Evolutionary conservation across 2,888 invertebrate genomes (phyloP).

Genomic region (Sericinus montela): DNA sequence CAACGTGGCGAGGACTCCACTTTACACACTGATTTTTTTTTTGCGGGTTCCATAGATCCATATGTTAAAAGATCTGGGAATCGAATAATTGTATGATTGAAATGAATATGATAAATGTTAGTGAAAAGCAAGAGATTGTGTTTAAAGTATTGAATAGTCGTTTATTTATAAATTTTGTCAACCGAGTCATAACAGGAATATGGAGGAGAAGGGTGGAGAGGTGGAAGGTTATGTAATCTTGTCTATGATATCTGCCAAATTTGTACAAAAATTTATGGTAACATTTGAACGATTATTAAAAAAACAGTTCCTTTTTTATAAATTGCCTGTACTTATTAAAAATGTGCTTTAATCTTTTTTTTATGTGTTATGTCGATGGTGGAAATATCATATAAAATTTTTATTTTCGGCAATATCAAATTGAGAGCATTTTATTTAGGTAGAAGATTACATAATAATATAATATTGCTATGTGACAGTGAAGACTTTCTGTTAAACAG

Average conservation of each 20-base stretch:
- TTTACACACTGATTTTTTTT: slow-evolving; percentile 15
- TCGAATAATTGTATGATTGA: slow-evolving; percentile 12
- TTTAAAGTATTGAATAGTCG: slow-evolving; percentile 1
- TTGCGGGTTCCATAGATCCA: slow-evolving; percentile 39
- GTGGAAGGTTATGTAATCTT: too few relatives aligned
- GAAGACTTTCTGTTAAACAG: not conserved
- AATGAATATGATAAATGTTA: not conserved
- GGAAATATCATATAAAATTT: too few relatives aligned
- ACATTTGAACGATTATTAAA: too few relatives aligned
- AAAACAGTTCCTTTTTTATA: too few relatives aligned
- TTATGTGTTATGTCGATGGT: too few relatives aligned
- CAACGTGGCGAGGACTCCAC: slow-evolving; percentile 28
- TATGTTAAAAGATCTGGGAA: slow-evolving; percentile 54
- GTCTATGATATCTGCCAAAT: too few relatives aligned
- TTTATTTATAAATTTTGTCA: not conserved
- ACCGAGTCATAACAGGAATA: not conserved
- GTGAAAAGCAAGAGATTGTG: not conserved
- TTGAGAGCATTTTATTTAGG: not conserved
- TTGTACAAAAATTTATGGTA: too few relatives aligned
- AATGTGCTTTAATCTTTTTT: too few relatives aligned
- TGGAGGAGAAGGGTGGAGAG: too few relatives aligned
- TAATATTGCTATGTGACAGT: not conserved
- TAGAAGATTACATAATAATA: not conserved
- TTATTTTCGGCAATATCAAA: not conserved
- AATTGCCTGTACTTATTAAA: too few relatives aligned